Evolutionary conservation across 2,888 invertebrate genomes (phyloP).

Genomic region (Tineola bisselliella): DNA sequence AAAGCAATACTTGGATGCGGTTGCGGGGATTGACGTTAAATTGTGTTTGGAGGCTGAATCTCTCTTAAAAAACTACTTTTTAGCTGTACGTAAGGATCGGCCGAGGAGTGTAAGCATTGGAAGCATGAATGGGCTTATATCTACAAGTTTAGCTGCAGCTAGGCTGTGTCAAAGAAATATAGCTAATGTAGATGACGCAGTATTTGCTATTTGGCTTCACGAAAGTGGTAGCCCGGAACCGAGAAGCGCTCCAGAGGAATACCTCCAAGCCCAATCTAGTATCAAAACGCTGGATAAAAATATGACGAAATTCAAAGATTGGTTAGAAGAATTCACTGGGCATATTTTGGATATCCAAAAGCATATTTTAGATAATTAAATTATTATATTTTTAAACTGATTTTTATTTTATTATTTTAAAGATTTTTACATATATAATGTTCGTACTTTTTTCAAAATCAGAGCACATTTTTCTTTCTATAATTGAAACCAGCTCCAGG

Average conservation of each 20-base stretch:
- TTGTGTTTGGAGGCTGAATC: slow-evolving; percentile 34
- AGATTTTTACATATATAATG: no score
- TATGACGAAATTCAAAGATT: slow-evolving; percentile 42
- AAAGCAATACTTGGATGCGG: slow-evolving; percentile 36
- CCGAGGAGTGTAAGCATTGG: slow-evolving; percentile 37
- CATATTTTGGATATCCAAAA: not conserved
- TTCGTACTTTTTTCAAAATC: no score
- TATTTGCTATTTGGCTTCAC: slow-evolving; percentile 56
- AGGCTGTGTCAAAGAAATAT: slow-evolving; percentile 41
- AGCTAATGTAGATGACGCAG: slow-evolving; percentile 44
- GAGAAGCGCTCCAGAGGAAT: slow-evolving; percentile 49
- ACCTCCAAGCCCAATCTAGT: slow-evolving; percentile 43
- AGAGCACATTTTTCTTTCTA: no score
- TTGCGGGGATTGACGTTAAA: slow-evolving; percentile 37
- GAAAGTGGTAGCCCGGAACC: slow-evolving; percentile 46
- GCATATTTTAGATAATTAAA: no score
- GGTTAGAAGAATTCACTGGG: slow-evolving; percentile 47
- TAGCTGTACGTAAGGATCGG: slow-evolving; percentile 45
- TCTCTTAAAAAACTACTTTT: slow-evolving; percentile 42
- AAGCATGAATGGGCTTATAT: slow-evolving; percentile 40
- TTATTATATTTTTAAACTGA: no score
- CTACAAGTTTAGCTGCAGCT: slow-evolving; percentile 41
- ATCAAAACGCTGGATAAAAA: slow-evolving; percentile 36
- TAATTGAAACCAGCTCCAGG: no score
- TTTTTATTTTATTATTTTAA: no score